phyloP scores from a whole-genome alignment of 2,888 invertebrate species.

The Apamea crenata region DNA sequence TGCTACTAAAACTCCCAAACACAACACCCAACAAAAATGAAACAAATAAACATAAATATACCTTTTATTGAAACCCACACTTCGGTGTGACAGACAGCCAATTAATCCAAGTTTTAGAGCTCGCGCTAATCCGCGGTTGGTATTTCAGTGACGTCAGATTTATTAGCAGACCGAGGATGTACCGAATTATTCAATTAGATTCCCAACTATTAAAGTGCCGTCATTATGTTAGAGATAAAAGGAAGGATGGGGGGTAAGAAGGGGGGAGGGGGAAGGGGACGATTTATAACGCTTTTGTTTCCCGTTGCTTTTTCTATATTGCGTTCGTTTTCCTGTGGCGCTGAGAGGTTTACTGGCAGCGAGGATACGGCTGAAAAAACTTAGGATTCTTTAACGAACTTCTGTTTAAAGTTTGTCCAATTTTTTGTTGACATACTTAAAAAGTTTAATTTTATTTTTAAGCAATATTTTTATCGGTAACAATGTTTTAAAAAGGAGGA shows the following conservation, averaged over 20 bases:
- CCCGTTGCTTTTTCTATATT: conserved; percentile 7
- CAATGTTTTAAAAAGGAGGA: not conserved
- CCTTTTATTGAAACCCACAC: not conserved
- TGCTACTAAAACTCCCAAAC: not conserved
- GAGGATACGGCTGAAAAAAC: not conserved
- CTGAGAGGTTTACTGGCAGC: not conserved
- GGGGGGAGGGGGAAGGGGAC: not conserved
- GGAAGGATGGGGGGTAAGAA: not conserved
- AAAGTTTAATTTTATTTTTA: not conserved
- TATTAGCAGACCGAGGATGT: conserved; percentile 67
- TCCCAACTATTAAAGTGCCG: conserved; percentile 58
- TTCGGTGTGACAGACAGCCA: conserved; percentile 54
- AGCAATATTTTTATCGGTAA: too few relatives aligned
- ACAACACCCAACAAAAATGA: not conserved
- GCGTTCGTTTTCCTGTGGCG: conserved; percentile 35
- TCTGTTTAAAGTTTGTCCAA: not conserved
- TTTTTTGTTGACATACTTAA: not conserved
- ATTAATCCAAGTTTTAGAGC: conserved; percentile 68
- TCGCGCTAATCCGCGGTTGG: conserved; percentile 72
- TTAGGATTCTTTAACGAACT: not conserved
- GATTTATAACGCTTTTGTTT: conserved; percentile 47
- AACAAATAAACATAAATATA: not conserved
- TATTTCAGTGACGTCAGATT: conserved; percentile 67
- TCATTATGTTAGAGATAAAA: conserved; percentile 50
- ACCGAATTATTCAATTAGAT: conserved; percentile 69